Evolutionary conservation across 2,888 invertebrate genomes (phyloP).

Genomic region (Subacronicta megacephala): DNA sequence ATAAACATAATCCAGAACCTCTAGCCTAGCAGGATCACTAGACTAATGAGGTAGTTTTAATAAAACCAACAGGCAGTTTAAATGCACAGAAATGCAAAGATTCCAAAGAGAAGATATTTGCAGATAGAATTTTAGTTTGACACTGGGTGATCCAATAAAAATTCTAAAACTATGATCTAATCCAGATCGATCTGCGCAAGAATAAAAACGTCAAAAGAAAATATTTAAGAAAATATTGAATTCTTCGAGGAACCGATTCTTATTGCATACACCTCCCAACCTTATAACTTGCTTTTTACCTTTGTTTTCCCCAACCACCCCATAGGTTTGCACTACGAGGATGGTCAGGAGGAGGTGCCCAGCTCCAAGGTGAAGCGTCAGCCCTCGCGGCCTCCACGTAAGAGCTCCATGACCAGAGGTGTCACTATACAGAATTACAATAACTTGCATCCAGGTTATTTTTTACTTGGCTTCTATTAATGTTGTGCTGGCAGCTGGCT

Average conservation of each 20-base stretch:
- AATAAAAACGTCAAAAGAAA: no score
- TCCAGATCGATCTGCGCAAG: no score
- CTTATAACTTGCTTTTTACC: slow-evolving; percentile 53
- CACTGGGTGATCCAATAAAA: no score
- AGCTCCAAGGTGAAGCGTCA: slow-evolving; percentile 83
- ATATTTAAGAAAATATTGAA: no score
- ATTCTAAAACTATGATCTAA: no score
- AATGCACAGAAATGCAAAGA: no score
- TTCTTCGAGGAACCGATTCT: not conserved
- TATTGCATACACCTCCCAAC: slow-evolving; percentile 34
- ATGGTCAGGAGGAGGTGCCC: slow-evolving; percentile 87
- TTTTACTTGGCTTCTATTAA: slow-evolving; percentile 31
- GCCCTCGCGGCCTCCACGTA: slow-evolving; percentile 93
- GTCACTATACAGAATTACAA: slow-evolving; percentile 80
- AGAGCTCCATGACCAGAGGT: slow-evolving; percentile 92
- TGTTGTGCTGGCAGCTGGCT: slow-evolving; percentile 31
- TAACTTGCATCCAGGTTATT: slow-evolving; percentile 77
- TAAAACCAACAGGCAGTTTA: no score
- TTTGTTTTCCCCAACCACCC: slow-evolving; percentile 51
- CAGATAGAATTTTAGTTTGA: no score
- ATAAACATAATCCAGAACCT: no score
- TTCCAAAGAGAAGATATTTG: no score
- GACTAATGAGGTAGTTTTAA: no score
- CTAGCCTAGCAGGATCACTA: no score
- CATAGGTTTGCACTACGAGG: slow-evolving; percentile 96